Evolutionary conservation across 2,113 vertebrate species (phyloP), one percentile per base, ranked within the genome.

Genomic region (Upupa epops): DNA sequence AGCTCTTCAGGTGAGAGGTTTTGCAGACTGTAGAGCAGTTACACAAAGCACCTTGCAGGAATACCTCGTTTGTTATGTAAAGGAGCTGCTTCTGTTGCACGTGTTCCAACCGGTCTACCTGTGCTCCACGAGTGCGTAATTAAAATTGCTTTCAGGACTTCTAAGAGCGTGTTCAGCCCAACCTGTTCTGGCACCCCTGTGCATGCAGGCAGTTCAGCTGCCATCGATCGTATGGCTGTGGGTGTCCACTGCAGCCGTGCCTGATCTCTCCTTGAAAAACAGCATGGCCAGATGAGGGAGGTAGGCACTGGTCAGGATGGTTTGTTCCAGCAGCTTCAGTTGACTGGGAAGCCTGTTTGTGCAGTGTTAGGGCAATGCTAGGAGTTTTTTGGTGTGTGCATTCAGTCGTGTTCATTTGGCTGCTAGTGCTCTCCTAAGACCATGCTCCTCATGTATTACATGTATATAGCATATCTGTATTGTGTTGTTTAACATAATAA

Each of bases 241-340:
- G 0, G 46, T 19, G 42, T 15, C 63, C 37, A 2, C 17, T 0
- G 5, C 0, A 3, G 25, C 37, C 0, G 0, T 19, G 25, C 2
- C 0, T 14, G 19, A 7, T 4, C 32, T 69, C 31, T 20, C 5
- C 2, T 17, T 1, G 10, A 25, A 45, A 21, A 51, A 42, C 55
- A 55, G 37, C 12, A 0, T 5, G 9, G 61, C 64, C 17, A 13
- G 7, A 25, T 15, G 45, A 48, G 24, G 16, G 29, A n/a, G 22
- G 31, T n/a, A 3, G 28, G 52, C 36, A 26, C 48, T 6, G 8
- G 34, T 90, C n/a, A 26, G 40, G 31, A 24, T 84, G n/a, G 21
- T 54, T 81, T 72, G 26, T 12, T 84, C 13, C 32, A 37, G 15
- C 6, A 11, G n/a, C 21, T 56, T 40, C 45, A 60, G 26, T 31